A percentile compares a stretch with the other conserved stretches of the same genome.
Conservation (phyloP, 2,797 vertebrate species). For the Poeciliopsis infans region DNA sequence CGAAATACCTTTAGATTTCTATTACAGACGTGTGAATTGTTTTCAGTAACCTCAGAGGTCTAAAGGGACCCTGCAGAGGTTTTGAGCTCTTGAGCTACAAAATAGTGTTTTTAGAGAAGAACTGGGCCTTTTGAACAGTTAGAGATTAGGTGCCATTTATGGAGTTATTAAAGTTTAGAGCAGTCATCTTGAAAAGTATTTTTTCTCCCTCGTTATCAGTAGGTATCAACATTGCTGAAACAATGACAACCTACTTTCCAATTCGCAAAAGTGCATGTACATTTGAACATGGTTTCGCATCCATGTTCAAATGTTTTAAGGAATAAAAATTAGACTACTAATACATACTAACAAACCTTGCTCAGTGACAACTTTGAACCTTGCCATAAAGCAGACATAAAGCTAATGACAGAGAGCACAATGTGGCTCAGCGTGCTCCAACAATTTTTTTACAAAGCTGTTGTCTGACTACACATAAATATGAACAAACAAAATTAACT, state of each 20-base stretch:
- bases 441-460: neutral
- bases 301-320: neutral
- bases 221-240: neutral
- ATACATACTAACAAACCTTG: neutral
- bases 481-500: neutral
- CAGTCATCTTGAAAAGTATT: neutral
- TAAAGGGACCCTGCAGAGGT: slow-evolving; percentile 34
- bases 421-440: neutral
- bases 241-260: neutral
- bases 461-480: neutral
- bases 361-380: neutral
- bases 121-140: neutral
- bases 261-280: neutral
- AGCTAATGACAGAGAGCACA: neutral
- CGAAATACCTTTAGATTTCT: slow-evolving; percentile 23
- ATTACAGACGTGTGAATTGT: slow-evolving; percentile 1
- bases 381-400: neutral
- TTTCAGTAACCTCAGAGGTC: slow-evolving; percentile 19
- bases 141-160: neutral
- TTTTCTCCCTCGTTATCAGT: neutral
- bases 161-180: neutral
- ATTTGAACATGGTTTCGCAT: neutral
- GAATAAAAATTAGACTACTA: neutral
- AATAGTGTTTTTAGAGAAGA: neutral
- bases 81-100: neutral